Percentiles rank a stretch among this genome's conserved stretches.
These are phyloP conservation scores for Zaprionus nigranus DNA, from an alignment of 1,140 invertebrate genomes.

Conservation along the genomic window DNA sequence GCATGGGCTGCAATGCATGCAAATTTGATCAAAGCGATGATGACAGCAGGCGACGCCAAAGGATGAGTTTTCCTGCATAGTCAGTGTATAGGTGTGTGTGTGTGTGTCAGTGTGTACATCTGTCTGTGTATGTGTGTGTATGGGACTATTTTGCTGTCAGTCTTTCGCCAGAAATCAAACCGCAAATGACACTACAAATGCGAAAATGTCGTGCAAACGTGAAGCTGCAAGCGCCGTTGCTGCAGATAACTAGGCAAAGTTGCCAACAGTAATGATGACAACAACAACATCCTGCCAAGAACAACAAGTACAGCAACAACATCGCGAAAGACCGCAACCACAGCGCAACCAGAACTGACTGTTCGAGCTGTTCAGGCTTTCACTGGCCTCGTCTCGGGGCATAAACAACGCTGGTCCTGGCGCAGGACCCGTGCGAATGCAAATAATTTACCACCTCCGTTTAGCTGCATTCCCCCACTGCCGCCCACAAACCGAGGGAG, in stretches of 20 bases:
- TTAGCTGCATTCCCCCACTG: not conserved
- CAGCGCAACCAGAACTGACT: conserved; percentile 53
- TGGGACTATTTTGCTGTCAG: not conserved
- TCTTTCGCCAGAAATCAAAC: conserved; percentile 62
- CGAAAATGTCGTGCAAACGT: conserved; percentile 47
- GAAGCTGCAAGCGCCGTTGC: conserved; percentile 4
- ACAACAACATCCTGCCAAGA: conserved; percentile 37
- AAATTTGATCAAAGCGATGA: conserved; percentile 39
- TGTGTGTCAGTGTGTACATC: conserved; percentile 8
- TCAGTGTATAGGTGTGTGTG: not conserved
- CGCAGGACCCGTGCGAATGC: conserved; percentile 50
- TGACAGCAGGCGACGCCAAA: not conserved
- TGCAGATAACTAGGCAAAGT: conserved; percentile 41
- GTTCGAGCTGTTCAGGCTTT: conserved; percentile 38
- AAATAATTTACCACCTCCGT: conserved; percentile 59
- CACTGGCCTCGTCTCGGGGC: conserved; percentile 52
- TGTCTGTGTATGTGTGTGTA: not conserved
- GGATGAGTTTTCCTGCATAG: not conserved
- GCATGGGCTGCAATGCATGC: conserved; percentile 41
- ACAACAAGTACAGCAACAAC: conserved; percentile 50
- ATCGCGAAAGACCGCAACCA: conserved; percentile 48
- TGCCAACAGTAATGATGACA: conserved; percentile 47
- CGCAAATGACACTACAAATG: conserved; percentile 73
- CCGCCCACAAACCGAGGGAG: not conserved
- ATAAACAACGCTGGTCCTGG: conserved; percentile 49